Evolutionary conservation across 2,113 vertebrate genomes (phyloP), one percentile per base, ranked within the genome.

Genomic region (Scomber japonicus): DNA sequence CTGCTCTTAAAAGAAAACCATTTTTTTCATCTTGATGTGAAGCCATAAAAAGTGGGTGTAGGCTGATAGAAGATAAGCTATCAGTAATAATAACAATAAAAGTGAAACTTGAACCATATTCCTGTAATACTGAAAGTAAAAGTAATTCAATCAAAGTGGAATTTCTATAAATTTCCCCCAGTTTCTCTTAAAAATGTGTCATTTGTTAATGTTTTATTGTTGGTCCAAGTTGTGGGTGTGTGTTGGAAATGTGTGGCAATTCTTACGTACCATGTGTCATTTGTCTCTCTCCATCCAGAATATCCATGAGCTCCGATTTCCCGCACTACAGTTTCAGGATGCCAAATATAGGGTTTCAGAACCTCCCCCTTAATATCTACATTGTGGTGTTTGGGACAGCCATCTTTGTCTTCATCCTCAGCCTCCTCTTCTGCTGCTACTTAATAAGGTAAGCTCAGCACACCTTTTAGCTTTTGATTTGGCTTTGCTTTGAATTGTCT

Each of bases 341-440:
- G 98, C 98, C 98, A 88, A 99, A 98, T 94, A 99, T 99, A 71
- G 98, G 98, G 94, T 99, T 99, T 94, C 98, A 99, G 95, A 99
- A 99, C 91, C 96, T 99, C 90, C 98, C 98, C 81, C 97, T 99
- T 84, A 99, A 99, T 92, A 99, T 99, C 95, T 99, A 99, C 94
- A 99, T 99, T 53, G 98, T 99, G 91, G 98, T 99, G 86, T 99
- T 99, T 2, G 98, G 98, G 88, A 99, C 98, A 0, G 98, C 97
- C 78, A 97, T 99, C 91, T 99, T 99, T 61, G 98, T 99, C 93
- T 99, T 99, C 95, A 99, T 99, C 90, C 97, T 99, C 89, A 99
- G 98, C 87, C 96, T 99, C 82, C 97, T 99, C 93, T 99, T 99
- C 96, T 99, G 98, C 93, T 99, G 98, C 95, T 99, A 99, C 93